Conservation (phyloP, 2,797 vertebrate genomes). For the Hippoglossus hippoglossus region DNA sequence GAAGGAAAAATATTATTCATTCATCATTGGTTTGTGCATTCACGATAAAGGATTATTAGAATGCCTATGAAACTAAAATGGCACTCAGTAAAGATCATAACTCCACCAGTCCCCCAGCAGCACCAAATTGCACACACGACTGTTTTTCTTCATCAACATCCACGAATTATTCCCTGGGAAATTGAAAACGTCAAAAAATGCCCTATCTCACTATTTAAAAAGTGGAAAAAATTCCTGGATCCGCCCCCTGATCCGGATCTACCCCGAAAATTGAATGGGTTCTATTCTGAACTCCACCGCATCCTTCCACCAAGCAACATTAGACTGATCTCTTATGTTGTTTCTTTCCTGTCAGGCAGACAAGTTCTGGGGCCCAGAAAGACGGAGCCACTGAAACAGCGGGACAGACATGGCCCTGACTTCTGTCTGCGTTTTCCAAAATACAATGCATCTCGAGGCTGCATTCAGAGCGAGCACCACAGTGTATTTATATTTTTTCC, state of each 20-base stretch:
- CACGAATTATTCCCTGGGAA: too few species aligned
- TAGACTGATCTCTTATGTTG: conserved; percentile 47
- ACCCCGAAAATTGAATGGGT: too few species aligned
- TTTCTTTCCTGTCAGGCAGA: conserved; percentile 53
- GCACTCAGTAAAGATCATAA: too few species aligned
- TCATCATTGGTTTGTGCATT: not conserved
- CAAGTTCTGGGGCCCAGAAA: conserved; percentile 44
- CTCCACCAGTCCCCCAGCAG: too few species aligned
- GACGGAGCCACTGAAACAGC: conserved; percentile 45
- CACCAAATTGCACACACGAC: too few species aligned
- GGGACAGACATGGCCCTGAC: not conserved
- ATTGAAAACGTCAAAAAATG: too few species aligned
- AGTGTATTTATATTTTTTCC: conserved; percentile 51
- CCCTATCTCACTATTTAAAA: too few species aligned
- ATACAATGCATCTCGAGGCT: conserved; percentile 41
- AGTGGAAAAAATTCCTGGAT: too few species aligned
- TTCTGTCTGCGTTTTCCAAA: conserved; percentile 51
- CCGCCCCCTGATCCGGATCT: too few species aligned
- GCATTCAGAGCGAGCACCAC: conserved; percentile 39
- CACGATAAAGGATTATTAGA: not conserved
- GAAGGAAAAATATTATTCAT: conserved; percentile 7
- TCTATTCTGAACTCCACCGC: too few species aligned
- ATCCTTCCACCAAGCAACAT: conserved; percentile 5
- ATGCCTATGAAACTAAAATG: not conserved
- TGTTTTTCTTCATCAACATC: too few species aligned